Base-by-base conservation (phyloP, 2,888 invertebrate genomes). In the Aphidius colemani region DNA sequence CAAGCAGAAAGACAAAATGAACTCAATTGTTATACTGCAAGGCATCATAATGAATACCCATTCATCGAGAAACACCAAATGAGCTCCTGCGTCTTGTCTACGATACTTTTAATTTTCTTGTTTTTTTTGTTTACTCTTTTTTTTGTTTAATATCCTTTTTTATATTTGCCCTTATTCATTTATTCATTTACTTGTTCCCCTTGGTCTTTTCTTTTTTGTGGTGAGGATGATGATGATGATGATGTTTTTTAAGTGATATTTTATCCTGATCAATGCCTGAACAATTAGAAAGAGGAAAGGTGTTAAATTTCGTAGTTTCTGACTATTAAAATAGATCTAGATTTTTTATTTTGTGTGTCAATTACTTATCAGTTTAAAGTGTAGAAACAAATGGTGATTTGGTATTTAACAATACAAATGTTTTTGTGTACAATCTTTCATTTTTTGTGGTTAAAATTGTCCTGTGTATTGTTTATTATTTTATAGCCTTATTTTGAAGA, bases 11-110 rank as follows among this genome's bases (percentile, higher is more conserved):
- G 79, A 79, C 78, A 79, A 79, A 79, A 80, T 80, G 79, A 80
- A 80, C 78, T 75, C 77, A 78, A 79, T 79, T 80, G 80, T 79
- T 78, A 77, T 77, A 76, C 76, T 78, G 72, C 76, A 75, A 74
- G 77, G 79, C 78, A 78, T 79, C 76, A 79, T 80, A 78, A 79
- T 79, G 79, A 80, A 79, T 76, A 77, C 75, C 78, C 77, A 79
- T 80, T 80, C 78, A 79, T 70, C 69, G 70, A 67, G 71, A 79
- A 78, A 79, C 79, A 78, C 78, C 78, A 80, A 79, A 80, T 79
- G 79, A 80, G 79, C 77, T 79, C 73, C 78, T 72, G 77, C 74
- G 73, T 78, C 77, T 76, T 77, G 76, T 78, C 75, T 77, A 71
- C 74, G 76, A 78, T 78, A 77, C 77, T 79, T 79, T 79, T 77